Evolutionary conservation across 2,888 invertebrate species (phyloP), one percentile per base, ranked within the genome.

Genomic region (Nemotelus pantherinus): DNA sequence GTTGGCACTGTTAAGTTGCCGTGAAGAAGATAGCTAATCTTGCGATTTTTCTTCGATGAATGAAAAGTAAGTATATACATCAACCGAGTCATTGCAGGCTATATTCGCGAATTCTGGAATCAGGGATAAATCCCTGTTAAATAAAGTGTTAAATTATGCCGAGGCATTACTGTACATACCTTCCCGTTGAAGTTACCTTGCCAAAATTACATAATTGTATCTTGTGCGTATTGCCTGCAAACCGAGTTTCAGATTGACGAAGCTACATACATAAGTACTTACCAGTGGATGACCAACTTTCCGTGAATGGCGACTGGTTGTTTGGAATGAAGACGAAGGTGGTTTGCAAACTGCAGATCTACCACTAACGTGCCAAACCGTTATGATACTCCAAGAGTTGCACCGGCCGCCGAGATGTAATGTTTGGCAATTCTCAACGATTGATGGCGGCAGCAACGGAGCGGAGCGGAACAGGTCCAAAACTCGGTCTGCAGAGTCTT

Each of bases 221-320:
- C 68, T 68, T 68, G 68, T 53, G 50, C 50, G 50, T 48, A 48
- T 50, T 47, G 39, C 39, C 25, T 25, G 50, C 41, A 68, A 68
- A 41, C 68, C 10, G 45, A 10, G 25, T 74, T 63, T 39, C 63
- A 41, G 50, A 39, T 63, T 74, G 74, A 60, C 63, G 74, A 48
- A 50, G 39, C 50, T 48, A 47, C 72, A 72, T 72, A 72, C 72
- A 58, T 72, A 72, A 44, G 4, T 53, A n/a, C 58, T 25, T 25
- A 58, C 25, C 4, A 9, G 47, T 58, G 60, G 74, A 47, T 74
- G 63, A 74, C 74, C 60, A 74, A 74, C 63, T 74, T 67, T 44
- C 44, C 6, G 39, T 39, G 68, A 10, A 70, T 55, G 47, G 60
- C 47, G 41, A 48, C 53, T 50, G 25, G 25, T 41, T 4, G 41